phyloP scores from a whole-genome alignment of 1,140 invertebrate species.

The Leptonema lineaticorne region DNA sequence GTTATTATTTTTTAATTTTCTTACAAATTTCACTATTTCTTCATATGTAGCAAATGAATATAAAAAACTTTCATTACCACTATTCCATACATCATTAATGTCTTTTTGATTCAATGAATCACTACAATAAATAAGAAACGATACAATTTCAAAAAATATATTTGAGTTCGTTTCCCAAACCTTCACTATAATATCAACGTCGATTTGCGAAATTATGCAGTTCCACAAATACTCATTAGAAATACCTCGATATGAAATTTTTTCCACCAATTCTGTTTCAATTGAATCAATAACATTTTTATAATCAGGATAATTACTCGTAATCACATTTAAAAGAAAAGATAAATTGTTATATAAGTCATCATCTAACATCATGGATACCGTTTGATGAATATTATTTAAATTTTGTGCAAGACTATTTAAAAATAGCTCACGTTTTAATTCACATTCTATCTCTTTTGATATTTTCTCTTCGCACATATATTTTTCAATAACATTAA shows the following conservation, averaged over 20 bases:
- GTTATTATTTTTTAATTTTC: constrained; percentile 45
- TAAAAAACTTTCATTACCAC: constrained; percentile 45
- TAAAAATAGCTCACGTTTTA: constrained; percentile 48
- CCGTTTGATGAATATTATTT: constrained; percentile 28
- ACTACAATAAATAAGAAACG: constrained; percentile 58
- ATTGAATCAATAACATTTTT: constrained; percentile 50
- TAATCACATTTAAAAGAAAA: constrained; percentile 40
- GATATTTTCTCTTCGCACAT: background rate
- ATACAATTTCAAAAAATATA: constrained; percentile 56
- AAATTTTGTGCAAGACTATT: constrained; percentile 42
- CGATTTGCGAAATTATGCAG: constrained; percentile 49
- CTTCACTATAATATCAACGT: constrained; percentile 48
- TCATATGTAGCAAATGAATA: constrained; percentile 56
- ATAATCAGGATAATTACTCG: constrained; percentile 45
- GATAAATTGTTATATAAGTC: constrained; percentile 46
- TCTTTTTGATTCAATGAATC: constrained; percentile 49
- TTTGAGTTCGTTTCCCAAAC: constrained; percentile 51
- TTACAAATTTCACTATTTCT: constrained; percentile 52
- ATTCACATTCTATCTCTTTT: constrained; percentile 43
- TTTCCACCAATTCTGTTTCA: constrained; percentile 49
- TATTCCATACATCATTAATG: constrained; percentile 26
- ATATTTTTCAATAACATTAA: constrained; percentile 44
- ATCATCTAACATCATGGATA: constrained; percentile 43
- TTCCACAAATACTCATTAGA: constrained; percentile 52
- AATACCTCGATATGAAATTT: constrained; percentile 51